Base-by-base conservation (phyloP, 37 sponge, comb jelly and placozoan genomes). In the Oscarella lobularis region DNA sequence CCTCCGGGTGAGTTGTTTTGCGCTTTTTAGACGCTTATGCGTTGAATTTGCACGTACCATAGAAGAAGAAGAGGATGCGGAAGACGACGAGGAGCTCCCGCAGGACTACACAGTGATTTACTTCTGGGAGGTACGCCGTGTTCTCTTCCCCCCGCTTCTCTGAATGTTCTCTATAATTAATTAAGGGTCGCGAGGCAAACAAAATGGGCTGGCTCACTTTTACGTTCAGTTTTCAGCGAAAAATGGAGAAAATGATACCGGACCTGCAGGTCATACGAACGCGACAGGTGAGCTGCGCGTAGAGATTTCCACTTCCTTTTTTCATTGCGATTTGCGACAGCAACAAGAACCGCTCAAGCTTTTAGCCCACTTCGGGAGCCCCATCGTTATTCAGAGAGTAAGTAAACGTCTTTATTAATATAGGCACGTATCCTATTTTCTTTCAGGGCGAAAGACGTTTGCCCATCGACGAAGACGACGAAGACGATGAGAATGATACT, bases 141-240 rank as follows among this genome's bases (percentile, higher is more conserved):
- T 3, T 48, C 2, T 2, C 20, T 2, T 77, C 1, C 4, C 20
- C 32, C 20, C 37, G 2, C 1, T 29, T 20, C 74, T 36, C 55
- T 35, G 75, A 31, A 33, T 65, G 66, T 65, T 74, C 32, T n/a
- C n/a, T n/a, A n/a, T 68, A 73, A 29, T 74, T 71, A 31, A 1
- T 38, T 74, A 3, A 85, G 82, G 89, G 89, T 14, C 79, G 80
- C 34, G 81, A 84, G 38, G 87, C 94, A 32, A 85, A 69, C 31
- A 85, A 97, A 39, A 87, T 90, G 80, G 91, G 91, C n/a, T 97
- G 98, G 98, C 82, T 92, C 6, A 92, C 86, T 67, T 97, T 92
- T 77, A 87, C 88, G 30, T 87, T 90, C 38, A 90, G 86, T 31
- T 89, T 89, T 74, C 82, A 74, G 73, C 84, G 87, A 81, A 93